Base-by-base conservation (phyloP, 92 coral and sea anemone species). In the Zoanthus sansibaricus region DNA sequence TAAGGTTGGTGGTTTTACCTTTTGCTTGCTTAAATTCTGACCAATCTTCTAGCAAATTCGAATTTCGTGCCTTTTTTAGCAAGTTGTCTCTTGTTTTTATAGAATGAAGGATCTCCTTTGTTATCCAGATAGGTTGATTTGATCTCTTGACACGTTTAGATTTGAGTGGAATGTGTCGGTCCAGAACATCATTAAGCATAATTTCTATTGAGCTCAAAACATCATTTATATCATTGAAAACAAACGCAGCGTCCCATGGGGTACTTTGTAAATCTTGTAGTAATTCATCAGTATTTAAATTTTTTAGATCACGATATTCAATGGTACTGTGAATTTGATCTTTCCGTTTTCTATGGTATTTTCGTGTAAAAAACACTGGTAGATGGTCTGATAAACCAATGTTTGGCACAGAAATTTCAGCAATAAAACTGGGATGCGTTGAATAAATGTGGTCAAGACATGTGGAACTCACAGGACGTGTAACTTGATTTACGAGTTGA, bases 301-400 rank as follows among this genome's bases (percentile, higher is more conserved):
- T 88, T 75, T 88, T 88, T n/a, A 58, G 48, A 52, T 72, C 82
- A 51, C 64, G 87, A 87, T 72, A 80, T 71, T 80, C 68, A 56
- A 79, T 78, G 30, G 75, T 88, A 67, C 32, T 79, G 71, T 88
- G 87, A 67, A 52, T 87, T n/a, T 21, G 52, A 46, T 13, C n/a
- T 16, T 82, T 82, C 37, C 8, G 49, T 21, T 68, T 62, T 62
- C 44, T 76, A 17, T 30, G 52, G 47, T 86, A 76, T 76, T 86
- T 86, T 8, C 77, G 89, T 74, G 20, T 66, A 58, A 86, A 45
- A 76, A 86, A 70, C 49, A 88, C 62, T 48, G 88, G 86, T 17
- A 92, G 88, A 48, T 89, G 95, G 76, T 92, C 95, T 56, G 92
- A 47, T 54, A 92, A 89, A 8, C 95, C 87, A 31, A 86, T 83